Percentiles rank a stretch among this genome's conserved stretches.
These are phyloP conservation scores for Hemithea aestivaria DNA, from an alignment of 2,888 invertebrate genomes.

Conservation along the genomic window DNA sequence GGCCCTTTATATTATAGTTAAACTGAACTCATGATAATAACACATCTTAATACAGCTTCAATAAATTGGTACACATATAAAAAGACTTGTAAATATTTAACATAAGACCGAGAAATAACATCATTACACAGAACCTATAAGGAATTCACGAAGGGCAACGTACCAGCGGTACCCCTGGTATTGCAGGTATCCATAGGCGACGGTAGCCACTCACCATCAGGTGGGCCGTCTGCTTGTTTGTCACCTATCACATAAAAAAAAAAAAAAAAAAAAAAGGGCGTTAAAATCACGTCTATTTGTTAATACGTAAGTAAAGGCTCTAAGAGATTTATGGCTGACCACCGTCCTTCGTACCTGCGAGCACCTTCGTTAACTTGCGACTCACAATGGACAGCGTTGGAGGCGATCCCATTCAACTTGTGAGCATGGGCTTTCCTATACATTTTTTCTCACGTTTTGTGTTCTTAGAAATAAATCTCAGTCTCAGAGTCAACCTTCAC, in stretches of 20 bases:
- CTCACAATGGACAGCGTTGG: conserved; percentile 44
- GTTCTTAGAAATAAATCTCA: no score
- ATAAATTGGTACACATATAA: conserved; percentile 43
- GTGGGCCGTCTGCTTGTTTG: no score
- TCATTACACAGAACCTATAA: conserved; percentile 38
- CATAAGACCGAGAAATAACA: conserved; percentile 46
- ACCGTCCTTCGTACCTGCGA: conserved; percentile 51
- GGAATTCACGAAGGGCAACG: conserved; percentile 22
- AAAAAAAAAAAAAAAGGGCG: no score
- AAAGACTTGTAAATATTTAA: conserved; percentile 39
- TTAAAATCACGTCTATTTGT: conserved; percentile 19
- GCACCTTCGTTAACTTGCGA: conserved; percentile 46
- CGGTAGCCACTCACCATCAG: no score
- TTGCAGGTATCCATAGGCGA: no score
- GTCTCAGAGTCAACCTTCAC: no score
- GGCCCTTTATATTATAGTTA: no score
- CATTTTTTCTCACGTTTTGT: conserved; percentile 1
- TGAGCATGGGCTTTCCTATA: conserved; percentile 33
- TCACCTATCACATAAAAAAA: no score
- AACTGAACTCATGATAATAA: no score
- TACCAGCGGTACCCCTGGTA: no score
- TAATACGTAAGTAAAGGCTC: conserved; percentile 23
- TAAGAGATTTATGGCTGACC: conserved; percentile 45
- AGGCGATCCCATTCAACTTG: conserved; percentile 47
- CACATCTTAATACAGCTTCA: conserved; percentile 34